Base-by-base conservation (phyloP, 2,888 invertebrate genomes). In the Ditylenchus weischeri region DNA sequence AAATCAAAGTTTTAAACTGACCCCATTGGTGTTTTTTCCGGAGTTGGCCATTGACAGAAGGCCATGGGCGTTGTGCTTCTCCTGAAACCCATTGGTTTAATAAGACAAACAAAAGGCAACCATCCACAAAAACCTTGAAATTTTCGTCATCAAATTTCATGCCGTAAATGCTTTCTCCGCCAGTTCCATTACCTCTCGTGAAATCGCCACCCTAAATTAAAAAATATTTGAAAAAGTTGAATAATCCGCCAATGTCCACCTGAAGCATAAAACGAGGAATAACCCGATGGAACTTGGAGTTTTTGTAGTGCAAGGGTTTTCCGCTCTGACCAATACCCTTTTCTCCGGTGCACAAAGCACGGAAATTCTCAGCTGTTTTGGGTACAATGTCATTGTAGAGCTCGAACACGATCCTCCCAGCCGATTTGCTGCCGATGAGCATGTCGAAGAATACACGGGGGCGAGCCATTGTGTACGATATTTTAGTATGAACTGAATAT, bases 31-130 rank as follows among this genome's bases (percentile, higher is more conserved):
- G 75, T 75, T 75, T 51, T 75, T 75, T 8, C 72, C 94, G 83
- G 93, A 93, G 81, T 94, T 94, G 57, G 93, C 94, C 94, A 95
- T 95, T 19, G 93, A 93, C 83, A 95, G 87, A 64, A 90, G 88
- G 47, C 85, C 94, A 71, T 92, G 89, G 71, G 91, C 92, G 66
- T 91, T 91, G 87, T 96, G 96, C 87, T 91, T 93, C 86, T 94
- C 87, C 75, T 87, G 87, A 3, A 43, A 43, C 43, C 8, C 11
- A 8, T 43, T 8, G 43, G 8, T 8, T 43, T 5, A 29, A 29
- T 4, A 29, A 29, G 2, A 5, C 29, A 29, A 43, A 43, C 43
- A 43, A 43, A 43, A 43, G 5, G 29, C 2, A 29, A 29, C 3
- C 5, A 29, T 29, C 29, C 29, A 29, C 29, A 29, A 29, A 29